Base-by-base conservation (phyloP, 2,888 invertebrate genomes). In the Liopterus haemorrhoidalis region DNA sequence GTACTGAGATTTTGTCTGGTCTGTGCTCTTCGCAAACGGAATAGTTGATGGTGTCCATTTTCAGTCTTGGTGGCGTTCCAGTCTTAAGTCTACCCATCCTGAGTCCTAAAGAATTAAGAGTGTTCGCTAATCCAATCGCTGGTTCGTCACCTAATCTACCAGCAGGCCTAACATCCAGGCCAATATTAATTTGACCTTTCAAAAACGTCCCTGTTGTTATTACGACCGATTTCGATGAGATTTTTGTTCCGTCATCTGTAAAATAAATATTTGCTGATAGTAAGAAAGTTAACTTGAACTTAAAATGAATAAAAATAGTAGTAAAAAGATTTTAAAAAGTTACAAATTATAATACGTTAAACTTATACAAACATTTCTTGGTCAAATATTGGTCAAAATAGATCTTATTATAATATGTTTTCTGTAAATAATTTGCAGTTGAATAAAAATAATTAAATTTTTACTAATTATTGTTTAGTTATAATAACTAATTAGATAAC, bases 121-220 rank as follows among this genome's bases (percentile, higher is more conserved):
- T 87, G 53, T 81, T 70, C 0, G 85, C 85, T 48, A 91, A 70
- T 1, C 82, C 85, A 53, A 87, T 77, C 2, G 89, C 76, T 0
- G 89, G 80, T 48, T 75, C 76, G 68, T 90, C 89, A 2, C 83
- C 85, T n/a, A 87, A 70, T 52, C 90, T 71, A 1, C 92, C 92
- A 16, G 91, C 91, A 2, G 87, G 83, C 51, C 71, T 73, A 24
- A 74, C 71, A 53, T 82, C 78, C 50, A 84, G 63, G 1, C 92
- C 92, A 42, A 89, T 82, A 63, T 86, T 87, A 41, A 93, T 91
- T 60, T 82, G 78, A 0, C 85, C 92, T 48, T 86, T 78, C 27
- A 93, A 71, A 69, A 93, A 93, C 1, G 92, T 93, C 2, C 92
- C 92, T 0, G 92, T 89, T 15, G 91, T 88, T 53, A 93, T 75